These are phyloP conservation scores for Latrodectus geometricus DNA, from an alignment of 1,140 invertebrate species.

Conservation along the genomic window DNA sequence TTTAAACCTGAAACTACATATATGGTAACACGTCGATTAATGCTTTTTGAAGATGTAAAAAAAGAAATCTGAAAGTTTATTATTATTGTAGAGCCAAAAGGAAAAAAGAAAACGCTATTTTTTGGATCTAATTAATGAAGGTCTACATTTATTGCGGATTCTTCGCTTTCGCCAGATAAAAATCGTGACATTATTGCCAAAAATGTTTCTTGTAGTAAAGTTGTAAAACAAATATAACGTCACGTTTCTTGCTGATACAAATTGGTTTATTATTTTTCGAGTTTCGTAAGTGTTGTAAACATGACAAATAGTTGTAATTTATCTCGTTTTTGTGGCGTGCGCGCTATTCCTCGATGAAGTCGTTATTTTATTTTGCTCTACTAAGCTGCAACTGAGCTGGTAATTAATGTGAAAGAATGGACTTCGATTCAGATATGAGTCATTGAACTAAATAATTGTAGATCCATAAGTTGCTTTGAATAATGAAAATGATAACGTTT, in stretches of 20 bases:
- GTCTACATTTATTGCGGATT: constrained; percentile 4
- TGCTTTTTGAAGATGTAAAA: background rate
- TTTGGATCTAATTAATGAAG: background rate
- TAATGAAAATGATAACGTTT: no score
- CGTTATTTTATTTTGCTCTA: no score
- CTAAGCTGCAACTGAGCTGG: no score
- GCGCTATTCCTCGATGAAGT: no score
- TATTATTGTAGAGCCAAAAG: no score
- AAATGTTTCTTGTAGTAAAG: background rate
- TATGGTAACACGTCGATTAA: background rate
- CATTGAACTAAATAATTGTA: no score
- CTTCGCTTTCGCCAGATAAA: background rate
- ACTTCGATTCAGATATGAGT: background rate
- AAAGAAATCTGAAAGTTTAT: background rate
- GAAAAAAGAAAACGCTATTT: background rate
- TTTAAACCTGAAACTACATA: background rate
- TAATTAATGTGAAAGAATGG: no score
- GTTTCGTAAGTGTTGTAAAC: background rate
- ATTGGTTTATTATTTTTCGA: constrained; percentile 2
- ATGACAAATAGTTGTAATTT: background rate
- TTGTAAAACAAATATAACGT: constrained; percentile 26
- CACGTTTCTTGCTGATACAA: constrained; percentile 10
- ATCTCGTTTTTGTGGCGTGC: background rate
- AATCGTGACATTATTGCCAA: constrained; percentile 22
- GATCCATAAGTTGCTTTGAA: no score